These are phyloP conservation scores for Nanger granti DNA, from an alignment of 2,113 vertebrate genomes.

Conservation along the genomic window DNA sequence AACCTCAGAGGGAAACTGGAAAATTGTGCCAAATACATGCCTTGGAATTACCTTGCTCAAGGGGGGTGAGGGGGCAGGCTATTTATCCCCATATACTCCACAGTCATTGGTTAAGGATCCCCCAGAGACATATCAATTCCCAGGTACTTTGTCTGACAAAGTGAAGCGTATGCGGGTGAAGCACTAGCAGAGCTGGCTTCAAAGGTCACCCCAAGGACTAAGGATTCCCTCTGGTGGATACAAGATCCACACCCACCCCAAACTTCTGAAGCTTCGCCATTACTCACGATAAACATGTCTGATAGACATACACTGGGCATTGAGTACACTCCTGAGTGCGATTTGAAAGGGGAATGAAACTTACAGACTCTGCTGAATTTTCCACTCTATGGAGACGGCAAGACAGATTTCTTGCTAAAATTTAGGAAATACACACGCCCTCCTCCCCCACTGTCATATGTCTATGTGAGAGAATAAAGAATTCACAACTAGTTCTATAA, in stretches of 20 bases:
- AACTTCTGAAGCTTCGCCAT: not conserved
- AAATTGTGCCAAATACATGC: not conserved
- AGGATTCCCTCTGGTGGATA: not conserved
- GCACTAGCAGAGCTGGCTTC: not conserved
- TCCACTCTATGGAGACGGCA: not conserved
- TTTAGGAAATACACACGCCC: constrained; percentile 36
- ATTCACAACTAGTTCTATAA: constrained; percentile 62
- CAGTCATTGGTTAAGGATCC: not conserved
- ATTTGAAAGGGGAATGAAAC: not conserved
- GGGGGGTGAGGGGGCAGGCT: not conserved
- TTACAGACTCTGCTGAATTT: not conserved
- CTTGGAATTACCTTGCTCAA: not conserved
- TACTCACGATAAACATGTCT: not conserved
- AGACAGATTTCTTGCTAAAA: constrained; percentile 43
- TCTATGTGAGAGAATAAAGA: constrained; percentile 62
- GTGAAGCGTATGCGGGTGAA: accelerated
- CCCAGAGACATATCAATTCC: not conserved
- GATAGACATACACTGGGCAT: accelerated
- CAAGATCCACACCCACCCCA: not conserved
- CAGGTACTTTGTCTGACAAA: not conserved
- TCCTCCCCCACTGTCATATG: constrained; percentile 52
- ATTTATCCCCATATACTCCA: not conserved
- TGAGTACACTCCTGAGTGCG: not conserved
- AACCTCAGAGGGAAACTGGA: not conserved
- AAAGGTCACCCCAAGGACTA: not conserved